Conservation (phyloP, 2,113 vertebrate genomes). For the Nesospiza acunhae region DNA sequence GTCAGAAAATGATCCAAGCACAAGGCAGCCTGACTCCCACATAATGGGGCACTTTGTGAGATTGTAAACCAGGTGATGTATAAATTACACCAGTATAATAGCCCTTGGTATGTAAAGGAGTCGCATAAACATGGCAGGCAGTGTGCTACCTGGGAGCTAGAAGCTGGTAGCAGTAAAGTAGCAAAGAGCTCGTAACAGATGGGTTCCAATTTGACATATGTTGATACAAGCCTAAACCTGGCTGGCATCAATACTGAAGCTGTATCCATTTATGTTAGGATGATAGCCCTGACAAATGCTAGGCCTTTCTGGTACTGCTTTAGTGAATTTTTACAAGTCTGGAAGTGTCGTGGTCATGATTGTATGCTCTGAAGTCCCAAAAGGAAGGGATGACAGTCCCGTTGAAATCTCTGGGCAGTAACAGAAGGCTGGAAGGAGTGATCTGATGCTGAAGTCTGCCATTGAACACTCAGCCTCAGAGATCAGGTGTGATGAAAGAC, state of each 20-base stretch:
- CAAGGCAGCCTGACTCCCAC: not conserved
- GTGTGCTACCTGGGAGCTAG: not conserved
- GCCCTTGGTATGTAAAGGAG: not conserved
- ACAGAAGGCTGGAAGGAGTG: constrained; percentile 16
- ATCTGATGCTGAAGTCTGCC: constrained; percentile 8
- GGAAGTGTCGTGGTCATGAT: not conserved
- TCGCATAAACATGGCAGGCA: not conserved
- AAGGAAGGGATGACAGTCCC: not conserved
- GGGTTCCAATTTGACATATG: not conserved
- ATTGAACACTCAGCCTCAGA: not conserved
- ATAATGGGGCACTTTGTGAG: not conserved
- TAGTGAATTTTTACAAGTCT: not conserved
- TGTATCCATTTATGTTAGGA: not conserved
- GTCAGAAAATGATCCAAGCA: not conserved
- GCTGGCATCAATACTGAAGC: not conserved
- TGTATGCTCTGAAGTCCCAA: not conserved
- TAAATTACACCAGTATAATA: not conserved
- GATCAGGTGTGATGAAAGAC: constrained; percentile 5
- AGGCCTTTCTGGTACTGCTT: not conserved
- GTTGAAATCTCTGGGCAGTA: constrained; percentile 32
- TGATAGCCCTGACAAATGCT: not conserved
- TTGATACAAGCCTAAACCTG: not conserved
- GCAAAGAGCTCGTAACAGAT: not conserved
- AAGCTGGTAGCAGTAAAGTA: not conserved
- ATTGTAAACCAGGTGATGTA: not conserved